Conservation (phyloP, 1,140 invertebrate species). For the Bombus consobrinus region DNA sequence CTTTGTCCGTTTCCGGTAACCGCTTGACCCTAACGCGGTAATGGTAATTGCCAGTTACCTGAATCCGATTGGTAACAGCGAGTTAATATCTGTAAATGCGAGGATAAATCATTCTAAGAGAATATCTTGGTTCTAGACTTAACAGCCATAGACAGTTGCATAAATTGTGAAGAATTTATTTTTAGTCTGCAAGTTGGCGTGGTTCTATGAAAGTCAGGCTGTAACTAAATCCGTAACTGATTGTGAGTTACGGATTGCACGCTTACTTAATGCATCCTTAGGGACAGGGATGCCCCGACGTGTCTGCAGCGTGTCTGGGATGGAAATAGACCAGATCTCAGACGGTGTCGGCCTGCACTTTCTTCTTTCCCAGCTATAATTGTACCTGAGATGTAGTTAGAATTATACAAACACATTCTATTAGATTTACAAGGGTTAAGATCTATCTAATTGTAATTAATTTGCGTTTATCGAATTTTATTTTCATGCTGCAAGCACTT, state of each 20-base stretch:
- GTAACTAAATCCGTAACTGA: neutral
- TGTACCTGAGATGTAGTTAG: neutral
- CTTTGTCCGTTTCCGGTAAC: neutral
- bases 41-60: neutral
- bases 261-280: conserved; percentile 29
- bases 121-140: neutral
- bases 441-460: neutral
- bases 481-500: neutral
- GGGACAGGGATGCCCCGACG: conserved; percentile 51
- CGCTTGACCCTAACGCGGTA: neutral
- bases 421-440: neutral
- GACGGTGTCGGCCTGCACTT: conserved; percentile 45
- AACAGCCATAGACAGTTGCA: neutral
- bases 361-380: conserved; percentile 32
- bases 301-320: conserved; percentile 66
- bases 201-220: neutral
- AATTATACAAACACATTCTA: neutral
- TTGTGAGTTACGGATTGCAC: neutral
- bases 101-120: neutral
- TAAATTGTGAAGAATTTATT: neutral
- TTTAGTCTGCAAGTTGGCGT: neutral
- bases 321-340: conserved; percentile 64
- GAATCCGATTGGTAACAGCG: neutral
- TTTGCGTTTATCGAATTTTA: neutral
- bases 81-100: neutral